Conservation (phyloP, 2,888 invertebrate genomes). For the Anodontia alba region DNA sequence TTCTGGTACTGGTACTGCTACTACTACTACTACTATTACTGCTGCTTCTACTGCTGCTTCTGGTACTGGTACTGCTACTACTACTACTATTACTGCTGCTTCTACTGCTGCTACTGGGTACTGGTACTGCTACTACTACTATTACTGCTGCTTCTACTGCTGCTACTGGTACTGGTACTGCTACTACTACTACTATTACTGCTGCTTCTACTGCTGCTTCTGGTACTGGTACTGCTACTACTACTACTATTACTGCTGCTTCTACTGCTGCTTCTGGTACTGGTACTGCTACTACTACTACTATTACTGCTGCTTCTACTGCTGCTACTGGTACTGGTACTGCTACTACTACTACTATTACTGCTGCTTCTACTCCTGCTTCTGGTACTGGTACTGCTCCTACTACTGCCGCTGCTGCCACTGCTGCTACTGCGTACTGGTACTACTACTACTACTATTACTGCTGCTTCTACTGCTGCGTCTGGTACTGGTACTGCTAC, state of each 20-base stretch:
- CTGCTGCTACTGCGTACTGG: background rate
- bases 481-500: background rate
- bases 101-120: too few species aligned
- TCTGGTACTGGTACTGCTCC: background rate
- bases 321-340: slow-evolving; percentile 17
- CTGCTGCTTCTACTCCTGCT: slow-evolving; percentile 14
- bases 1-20: too few species aligned
- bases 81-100: background rate
- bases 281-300: background rate
- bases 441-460: slow-evolving; percentile 8
- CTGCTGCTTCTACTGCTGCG: slow-evolving; percentile 6
- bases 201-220: too few species aligned
- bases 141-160: too few species aligned
- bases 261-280: slow-evolving; percentile 19
- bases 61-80: too few species aligned
- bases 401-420: background rate
- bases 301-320: slow-evolving; percentile 32
- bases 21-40: too few species aligned
- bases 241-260: slow-evolving; percentile 31
- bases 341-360: slow-evolving; percentile 25
- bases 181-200: slow-evolving; percentile 24
- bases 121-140: too few species aligned
- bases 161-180: background rate
- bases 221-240: slow-evolving; percentile 32
- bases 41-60: too few species aligned